phyloP scores from a whole-genome alignment of 2,888 invertebrate species.

The Drosophila falleni region DNA sequence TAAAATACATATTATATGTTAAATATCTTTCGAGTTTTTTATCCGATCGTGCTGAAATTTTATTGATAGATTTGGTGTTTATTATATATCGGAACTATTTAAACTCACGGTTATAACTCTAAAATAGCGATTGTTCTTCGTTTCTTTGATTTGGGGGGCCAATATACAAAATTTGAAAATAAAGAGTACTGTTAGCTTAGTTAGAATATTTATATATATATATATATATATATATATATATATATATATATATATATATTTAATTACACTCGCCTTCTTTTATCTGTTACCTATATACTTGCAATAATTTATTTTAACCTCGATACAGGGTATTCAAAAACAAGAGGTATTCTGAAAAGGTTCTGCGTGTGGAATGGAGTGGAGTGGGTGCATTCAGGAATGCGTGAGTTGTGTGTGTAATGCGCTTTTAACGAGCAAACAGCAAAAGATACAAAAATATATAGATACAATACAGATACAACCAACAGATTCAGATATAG shows the following conservation, averaged over 20 bases:
- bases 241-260: too few relatives aligned
- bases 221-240: too few relatives aligned
- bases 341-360: constrained; percentile 37
- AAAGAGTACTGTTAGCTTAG: too few relatives aligned
- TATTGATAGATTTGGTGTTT: too few relatives aligned
- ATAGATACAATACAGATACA: constrained; percentile 16
- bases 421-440: constrained; percentile 61
- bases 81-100: too few relatives aligned
- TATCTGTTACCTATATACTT: background rate
- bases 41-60: background rate
- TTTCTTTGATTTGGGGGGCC: too few relatives aligned
- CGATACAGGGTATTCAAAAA: background rate
- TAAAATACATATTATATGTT: background rate
- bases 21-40: background rate
- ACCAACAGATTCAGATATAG: constrained; percentile 26
- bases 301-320: background rate
- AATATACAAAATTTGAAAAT: background rate
- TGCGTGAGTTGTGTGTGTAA: constrained; percentile 71
- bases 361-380: constrained; percentile 22
- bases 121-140: too few relatives aligned
- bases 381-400: constrained; percentile 69
- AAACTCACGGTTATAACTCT: too few relatives aligned
- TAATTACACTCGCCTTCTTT: background rate
- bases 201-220: too few relatives aligned
- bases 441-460: constrained; percentile 25